Evolutionary conservation across 2,113 vertebrate genomes (phyloP), one percentile per base, ranked within the genome.

Genomic region (Peromyscus californicus): DNA sequence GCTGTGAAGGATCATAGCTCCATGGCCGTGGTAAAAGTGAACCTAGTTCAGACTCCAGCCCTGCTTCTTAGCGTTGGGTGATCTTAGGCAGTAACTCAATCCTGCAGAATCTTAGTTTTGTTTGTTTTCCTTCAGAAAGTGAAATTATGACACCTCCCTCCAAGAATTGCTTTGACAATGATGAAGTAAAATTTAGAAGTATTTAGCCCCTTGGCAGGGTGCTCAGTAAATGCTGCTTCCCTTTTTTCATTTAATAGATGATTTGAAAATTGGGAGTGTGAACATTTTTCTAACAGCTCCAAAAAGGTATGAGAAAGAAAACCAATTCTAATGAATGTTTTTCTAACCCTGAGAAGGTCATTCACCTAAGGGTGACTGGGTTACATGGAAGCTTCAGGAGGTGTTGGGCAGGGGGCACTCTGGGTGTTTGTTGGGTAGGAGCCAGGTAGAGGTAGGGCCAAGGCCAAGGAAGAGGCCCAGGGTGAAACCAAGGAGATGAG

Each of bases 401-500:
- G 51, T 89, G 26, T 36, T 70, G 78, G 78, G 36, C n/a, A 88
- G 31, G 39, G 75, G n/a, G 29, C n/a, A 70, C 39, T 59, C 65
- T 96, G 90, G 69, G 74, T 82, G 2, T 67, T 91, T 82, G 1
- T 67, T 91, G 59, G 31, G 10, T 86, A 5, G 89, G 91, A 97
- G 19, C 39, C 57, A 82, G 82, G 61, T 33, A 93, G 69, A 61
- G 80, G 57, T n/a, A 72, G 97, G 51, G 65, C 78, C 63, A 88
- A 72, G 22, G 86, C 93, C 86, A 83, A 93, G 39, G 93, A 48
- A 45, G 29, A 95, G 67, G 57, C 57, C 57, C 51, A 45, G 69
- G 45, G 51, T 70, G 70, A 97, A 84, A n/a, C 61, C 63, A 92
- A 92, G 80, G 93, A 96, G 87, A 90, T 11, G 42, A 89, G 36